Evolutionary conservation across 2,797 vertebrate genomes (phyloP).

Genomic region (Mormyrus proboscirostris): DNA sequence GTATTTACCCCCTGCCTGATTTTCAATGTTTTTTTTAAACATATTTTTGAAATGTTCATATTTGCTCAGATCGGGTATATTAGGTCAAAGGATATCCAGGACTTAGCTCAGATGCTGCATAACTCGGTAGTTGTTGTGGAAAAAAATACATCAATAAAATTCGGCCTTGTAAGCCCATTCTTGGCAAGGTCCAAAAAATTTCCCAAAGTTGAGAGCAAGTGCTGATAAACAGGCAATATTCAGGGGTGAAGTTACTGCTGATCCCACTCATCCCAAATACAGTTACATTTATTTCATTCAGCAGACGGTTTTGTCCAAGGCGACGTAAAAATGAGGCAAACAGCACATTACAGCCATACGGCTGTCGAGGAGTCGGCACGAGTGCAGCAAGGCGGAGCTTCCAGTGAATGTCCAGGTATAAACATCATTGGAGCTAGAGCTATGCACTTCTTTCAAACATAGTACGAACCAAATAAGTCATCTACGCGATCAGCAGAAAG

Average conservation of each 20-base stretch:
- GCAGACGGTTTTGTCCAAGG: not conserved
- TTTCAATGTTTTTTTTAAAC: not conserved
- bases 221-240: not conserved
- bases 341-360: not conserved
- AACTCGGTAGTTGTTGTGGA: not conserved
- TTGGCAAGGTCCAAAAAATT: not conserved
- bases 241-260: not conserved
- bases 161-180: not conserved
- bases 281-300: not conserved
- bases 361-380: not conserved
- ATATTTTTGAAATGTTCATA: not conserved
- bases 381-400: not conserved
- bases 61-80: not conserved
- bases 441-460: not conserved
- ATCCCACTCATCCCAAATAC: not conserved
- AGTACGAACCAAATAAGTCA: not conserved
- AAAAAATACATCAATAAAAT: not conserved
- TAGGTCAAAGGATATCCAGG: not conserved
- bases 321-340: not conserved
- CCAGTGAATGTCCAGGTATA: not conserved
- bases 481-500: not conserved
- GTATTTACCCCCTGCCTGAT: not conserved
- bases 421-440: not conserved
- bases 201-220: not conserved
- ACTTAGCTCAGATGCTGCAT: not conserved